Conservation (phyloP, 2,113 vertebrate species). For the Chaetodon auriga region DNA sequence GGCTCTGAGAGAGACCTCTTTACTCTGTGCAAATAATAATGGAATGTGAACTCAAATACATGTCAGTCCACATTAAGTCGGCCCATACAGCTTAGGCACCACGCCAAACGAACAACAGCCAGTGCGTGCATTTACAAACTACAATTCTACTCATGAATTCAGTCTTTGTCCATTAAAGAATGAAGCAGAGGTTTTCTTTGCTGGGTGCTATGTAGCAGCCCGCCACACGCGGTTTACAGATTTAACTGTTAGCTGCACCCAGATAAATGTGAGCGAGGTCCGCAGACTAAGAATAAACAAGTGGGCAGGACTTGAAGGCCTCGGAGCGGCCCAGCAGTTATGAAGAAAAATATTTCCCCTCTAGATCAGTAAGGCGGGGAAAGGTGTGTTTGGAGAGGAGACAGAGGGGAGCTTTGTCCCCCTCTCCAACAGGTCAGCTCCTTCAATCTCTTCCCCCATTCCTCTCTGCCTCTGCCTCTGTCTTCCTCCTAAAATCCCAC, state of each 20-base stretch:
- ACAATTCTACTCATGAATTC: not conserved
- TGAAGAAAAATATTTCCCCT: slow-evolving; percentile 86
- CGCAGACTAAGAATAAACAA: slow-evolving; percentile 60
- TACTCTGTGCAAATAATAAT: slow-evolving; percentile 65
- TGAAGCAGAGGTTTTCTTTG: not conserved
- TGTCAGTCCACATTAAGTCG: slow-evolving; percentile 46
- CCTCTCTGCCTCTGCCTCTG: slow-evolving; percentile 28
- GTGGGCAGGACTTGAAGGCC: slow-evolving; percentile 51
- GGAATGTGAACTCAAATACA: slow-evolving; percentile 72
- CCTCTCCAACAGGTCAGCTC: slow-evolving; percentile 77
- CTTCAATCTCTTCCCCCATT: slow-evolving; percentile 61
- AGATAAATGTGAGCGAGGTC: slow-evolving; percentile 29
- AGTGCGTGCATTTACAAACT: slow-evolving; percentile 6
- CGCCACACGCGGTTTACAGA: not conserved
- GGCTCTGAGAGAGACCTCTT: slow-evolving; percentile 47
- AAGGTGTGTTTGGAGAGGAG: slow-evolving; percentile 86
- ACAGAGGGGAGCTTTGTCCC: slow-evolving; percentile 95
- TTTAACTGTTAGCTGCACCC: slow-evolving; percentile 10
- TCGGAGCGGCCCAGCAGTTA: slow-evolving; percentile 55
- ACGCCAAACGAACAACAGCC: slow-evolving; percentile 22
- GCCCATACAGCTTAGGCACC: slow-evolving; percentile 26
- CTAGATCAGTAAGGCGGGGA: slow-evolving; percentile 81
- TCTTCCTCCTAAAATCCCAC: slow-evolving; percentile 47
- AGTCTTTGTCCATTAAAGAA: not conserved
- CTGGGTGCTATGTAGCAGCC: not conserved